Evolutionary conservation across 2,113 vertebrate genomes (phyloP), one percentile per base, ranked within the genome.

Genomic region (Mustela lutreola): DNA sequence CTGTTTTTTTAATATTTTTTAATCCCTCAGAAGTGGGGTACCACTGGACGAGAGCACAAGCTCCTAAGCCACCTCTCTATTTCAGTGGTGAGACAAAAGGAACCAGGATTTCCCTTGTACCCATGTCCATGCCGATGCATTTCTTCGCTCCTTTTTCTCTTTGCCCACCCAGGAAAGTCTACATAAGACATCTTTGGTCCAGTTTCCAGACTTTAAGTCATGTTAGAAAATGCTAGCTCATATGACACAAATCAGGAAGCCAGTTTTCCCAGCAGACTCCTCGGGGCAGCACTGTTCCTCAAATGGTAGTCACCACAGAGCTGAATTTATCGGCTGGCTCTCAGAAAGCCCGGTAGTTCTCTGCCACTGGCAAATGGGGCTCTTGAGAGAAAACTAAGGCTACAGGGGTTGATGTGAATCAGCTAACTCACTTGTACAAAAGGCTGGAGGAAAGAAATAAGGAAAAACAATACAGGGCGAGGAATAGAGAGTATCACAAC

Each of bases 71-170:
- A 19, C 78, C 89, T 86, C 79, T 87, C 36, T 60, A 36, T 84
- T 39, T 92, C 71, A 11, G 1, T n/a, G 86, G 78, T 81, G 94
- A 88, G 6, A 65, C 62, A n/a, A 70, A 56, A 81, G 89, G 91
- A 89, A 63, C 81, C 53, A 56, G 82, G 65, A 93, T 80, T 92
- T 82, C 85, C 89, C 94, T 94, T 95, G 78, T 63, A 95, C 95
- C 91, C 96, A 39, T 87, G 62, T 70, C 8, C 21, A 65, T 75
- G 75, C 94, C 39, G 67, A 87, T 79, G 91, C 58, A 4, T 96
- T 93, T 92, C 97, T 96, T 96, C 79, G 67, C 96, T 95, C 97
- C 95, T 82, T 91, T 98, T 98, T 89, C 97, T 93, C 92, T 85
- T 65, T n/a, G 82, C 89, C 90, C 85, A 96, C 96, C 96, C 93